A percentile compares a stretch with the other conserved stretches of the same genome.
Evolutionary conservation across 2,888 invertebrate species (phyloP).

Genomic region (Eupithecia inturbata): DNA sequence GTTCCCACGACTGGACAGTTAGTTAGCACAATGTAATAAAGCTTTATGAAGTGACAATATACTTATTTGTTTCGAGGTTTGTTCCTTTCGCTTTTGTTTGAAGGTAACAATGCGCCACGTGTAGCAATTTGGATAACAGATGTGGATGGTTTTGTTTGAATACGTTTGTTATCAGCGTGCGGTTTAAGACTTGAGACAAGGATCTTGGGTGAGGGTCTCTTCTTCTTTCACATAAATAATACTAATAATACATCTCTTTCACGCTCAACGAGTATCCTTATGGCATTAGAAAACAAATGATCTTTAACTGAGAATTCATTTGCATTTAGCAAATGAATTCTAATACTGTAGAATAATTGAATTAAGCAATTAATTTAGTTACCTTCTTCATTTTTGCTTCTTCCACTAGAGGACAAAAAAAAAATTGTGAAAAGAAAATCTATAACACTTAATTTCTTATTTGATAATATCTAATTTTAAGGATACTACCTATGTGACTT

Average conservation of each 20-base stretch:
- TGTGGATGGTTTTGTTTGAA: conserved; percentile 55
- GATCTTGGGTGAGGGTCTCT: background rate
- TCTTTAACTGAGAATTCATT: background rate
- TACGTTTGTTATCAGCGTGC: conserved; percentile 44
- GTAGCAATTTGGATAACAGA: conserved; percentile 65
- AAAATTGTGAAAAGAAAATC: too few relatives aligned
- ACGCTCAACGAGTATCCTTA: background rate
- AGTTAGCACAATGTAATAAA: conserved; percentile 51
- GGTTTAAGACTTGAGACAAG: conserved; percentile 30
- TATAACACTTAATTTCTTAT: too few relatives aligned
- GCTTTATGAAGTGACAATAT: conserved; percentile 74
- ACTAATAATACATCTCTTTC: background rate
- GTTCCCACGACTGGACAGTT: conserved; percentile 77
- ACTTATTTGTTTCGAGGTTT: conserved; percentile 59
- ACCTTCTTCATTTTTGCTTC: too few relatives aligned
- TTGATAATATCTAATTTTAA: too few relatives aligned
- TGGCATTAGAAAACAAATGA: too few relatives aligned
- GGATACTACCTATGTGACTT: too few relatives aligned
- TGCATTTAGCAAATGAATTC: too few relatives aligned
- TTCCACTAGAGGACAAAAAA: too few relatives aligned
- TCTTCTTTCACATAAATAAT: too few relatives aligned
- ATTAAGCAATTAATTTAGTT: too few relatives aligned
- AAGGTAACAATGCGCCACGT: conserved; percentile 73
- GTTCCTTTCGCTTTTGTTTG: conserved; percentile 60
- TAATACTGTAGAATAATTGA: background rate